These are phyloP conservation scores for Ptilorrhoa leucosticta DNA, from an alignment of 2,113 vertebrate genomes.

Conservation along the genomic window DNA sequence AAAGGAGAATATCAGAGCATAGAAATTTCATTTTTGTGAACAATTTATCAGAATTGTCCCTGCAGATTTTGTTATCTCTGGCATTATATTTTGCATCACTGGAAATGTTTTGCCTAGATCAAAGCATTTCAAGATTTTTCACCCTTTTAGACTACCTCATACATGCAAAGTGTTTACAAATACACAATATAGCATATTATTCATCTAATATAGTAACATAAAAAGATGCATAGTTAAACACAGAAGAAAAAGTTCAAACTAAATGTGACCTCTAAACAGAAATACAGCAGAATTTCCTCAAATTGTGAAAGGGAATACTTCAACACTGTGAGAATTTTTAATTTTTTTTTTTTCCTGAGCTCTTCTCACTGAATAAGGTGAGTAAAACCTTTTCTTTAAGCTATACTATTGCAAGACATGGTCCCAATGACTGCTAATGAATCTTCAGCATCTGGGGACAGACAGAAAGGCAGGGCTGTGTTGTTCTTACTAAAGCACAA, in stretches of 20 bases:
- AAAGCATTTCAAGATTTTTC: background rate
- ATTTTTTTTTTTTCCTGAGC: background rate
- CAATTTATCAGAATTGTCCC: background rate
- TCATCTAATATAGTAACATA: background rate
- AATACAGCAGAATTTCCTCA: background rate
- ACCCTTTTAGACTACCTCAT: background rate
- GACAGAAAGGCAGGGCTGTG: background rate
- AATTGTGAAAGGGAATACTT: background rate
- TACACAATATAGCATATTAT: background rate
- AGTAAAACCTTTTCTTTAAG: background rate
- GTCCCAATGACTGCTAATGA: background rate
- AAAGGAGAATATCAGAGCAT: background rate
- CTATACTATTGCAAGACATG: background rate
- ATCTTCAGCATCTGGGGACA: background rate
- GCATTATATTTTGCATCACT: background rate
- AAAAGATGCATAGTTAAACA: background rate
- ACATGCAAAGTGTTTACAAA: background rate
- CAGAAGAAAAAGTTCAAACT: background rate
- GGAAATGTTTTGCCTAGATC: background rate
- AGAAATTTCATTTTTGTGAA: background rate
- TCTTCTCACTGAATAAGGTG: background rate
- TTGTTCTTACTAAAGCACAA: background rate
- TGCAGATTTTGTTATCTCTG: background rate
- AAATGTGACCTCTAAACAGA: background rate
- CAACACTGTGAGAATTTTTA: background rate